Evolutionary conservation across 2,888 invertebrate genomes (phyloP), one percentile per base, ranked within the genome.

Genomic region (Oxyscelio sp.): DNA sequence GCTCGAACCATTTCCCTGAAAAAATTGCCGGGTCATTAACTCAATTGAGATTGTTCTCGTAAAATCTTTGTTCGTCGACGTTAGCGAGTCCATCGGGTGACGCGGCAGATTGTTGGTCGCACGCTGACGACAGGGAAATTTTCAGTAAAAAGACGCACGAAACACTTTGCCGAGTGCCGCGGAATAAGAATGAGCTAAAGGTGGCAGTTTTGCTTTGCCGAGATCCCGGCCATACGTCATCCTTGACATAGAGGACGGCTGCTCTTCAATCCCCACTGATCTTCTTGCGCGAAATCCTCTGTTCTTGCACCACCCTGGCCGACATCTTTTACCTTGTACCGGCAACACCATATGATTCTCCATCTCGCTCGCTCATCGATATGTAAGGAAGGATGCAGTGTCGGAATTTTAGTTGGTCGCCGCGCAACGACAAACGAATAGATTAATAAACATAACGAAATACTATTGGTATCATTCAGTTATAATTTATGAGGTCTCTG

Each of bases 351-450:
- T 81, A 54, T 43, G 74, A 50, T 75, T 71, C 75, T 52, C 34
- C 38, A 43, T 83, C 81, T 50, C 70, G 24, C 83, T 78, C 70
- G 43, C 90, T 91, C 92, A 92, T 93, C 93, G 92, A 93, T 92
- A 93, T 92, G 92, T 91, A 90, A 89, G 91, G 88, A 89, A 90
- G 90, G 90, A 91, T 91, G 90, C 92, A 89, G 86, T 87, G 81
- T 73, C 89, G 93, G 93, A 93, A 93, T 93, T 93, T 93, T 92
- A 93, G 93, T 92, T 93, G 92, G 92, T 89, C 87, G 89, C 89
- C 74, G 87, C 87, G 21, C 17, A 63, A 71, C 85, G 87, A 85
- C 88, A 87, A 89, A 87, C 90, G 87, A 91, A 91, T 90, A 89
- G 90, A 90, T 82, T 84, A 86, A 88, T 83, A 82, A 65, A 21